These are phyloP conservation scores for Mastomys natalensis DNA, from an alignment of 2,113 vertebrate genomes.

Conservation along the genomic window DNA sequence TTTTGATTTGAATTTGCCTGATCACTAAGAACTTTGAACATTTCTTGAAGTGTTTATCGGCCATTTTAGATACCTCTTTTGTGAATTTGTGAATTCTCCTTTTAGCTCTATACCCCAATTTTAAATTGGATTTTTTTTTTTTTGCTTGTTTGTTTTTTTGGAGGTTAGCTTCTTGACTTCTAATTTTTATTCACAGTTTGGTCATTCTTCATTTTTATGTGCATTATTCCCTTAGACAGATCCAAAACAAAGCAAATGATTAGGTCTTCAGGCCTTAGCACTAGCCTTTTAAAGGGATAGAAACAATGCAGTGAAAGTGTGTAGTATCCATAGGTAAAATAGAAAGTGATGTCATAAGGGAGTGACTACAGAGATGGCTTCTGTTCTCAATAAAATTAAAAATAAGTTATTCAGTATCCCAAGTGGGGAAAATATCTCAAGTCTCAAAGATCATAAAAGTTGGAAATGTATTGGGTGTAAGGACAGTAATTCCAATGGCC, in stretches of 20 bases:
- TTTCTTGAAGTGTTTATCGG: no score
- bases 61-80: no score
- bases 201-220: background rate
- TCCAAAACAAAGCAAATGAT: background rate
- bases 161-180: background rate
- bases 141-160: no score
- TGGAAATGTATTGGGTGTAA: background rate
- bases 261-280: background rate
- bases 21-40: no score
- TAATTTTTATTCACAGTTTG: background rate
- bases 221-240: background rate
- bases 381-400: background rate
- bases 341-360: background rate
- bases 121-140: no score
- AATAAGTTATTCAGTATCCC: background rate
- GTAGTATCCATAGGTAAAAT: background rate
- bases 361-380: background rate
- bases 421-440: background rate
- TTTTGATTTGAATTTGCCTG: no score
- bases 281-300: background rate
- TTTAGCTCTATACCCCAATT: no score
- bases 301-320: background rate
- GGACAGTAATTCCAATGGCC: background rate
- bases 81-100: no score
- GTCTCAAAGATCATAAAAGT: background rate